Conservation (phyloP, 2,113 vertebrate species). For the Chionodraco myersi region DNA sequence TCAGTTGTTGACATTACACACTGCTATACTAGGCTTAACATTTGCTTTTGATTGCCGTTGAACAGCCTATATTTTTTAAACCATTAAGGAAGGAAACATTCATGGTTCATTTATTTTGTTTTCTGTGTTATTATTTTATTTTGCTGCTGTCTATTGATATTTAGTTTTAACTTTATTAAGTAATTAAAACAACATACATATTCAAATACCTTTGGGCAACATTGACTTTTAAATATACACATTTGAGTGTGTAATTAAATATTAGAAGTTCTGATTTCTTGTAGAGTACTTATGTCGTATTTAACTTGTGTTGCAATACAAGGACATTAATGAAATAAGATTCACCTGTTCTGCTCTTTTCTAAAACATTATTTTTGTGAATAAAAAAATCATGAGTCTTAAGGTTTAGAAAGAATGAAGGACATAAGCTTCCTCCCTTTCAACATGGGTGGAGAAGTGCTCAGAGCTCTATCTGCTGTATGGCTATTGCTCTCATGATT, state of each 20-base stretch:
- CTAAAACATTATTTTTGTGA: neutral
- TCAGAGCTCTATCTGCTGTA: neutral
- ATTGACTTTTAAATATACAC: neutral
- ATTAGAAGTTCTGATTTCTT: neutral
- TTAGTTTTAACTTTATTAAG: neutral
- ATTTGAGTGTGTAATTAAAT: neutral
- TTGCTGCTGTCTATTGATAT: too few relatives aligned
- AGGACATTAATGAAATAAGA: neutral
- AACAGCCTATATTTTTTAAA: neutral
- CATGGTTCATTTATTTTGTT: neutral
- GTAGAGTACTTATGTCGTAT: too few relatives aligned
- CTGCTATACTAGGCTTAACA: neutral
- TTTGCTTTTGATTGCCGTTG: constrained; percentile 15
- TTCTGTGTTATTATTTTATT: neutral
- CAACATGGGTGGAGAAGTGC: neutral
- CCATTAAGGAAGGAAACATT: neutral
- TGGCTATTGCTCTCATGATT: constrained; percentile 23
- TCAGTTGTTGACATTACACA: neutral
- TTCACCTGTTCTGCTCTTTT: neutral
- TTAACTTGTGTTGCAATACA: too few relatives aligned
- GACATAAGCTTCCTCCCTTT: constrained; percentile 1
- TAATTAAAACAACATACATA: neutral
- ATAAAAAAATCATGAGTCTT: neutral
- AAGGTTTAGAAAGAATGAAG: neutral
- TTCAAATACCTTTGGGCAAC: neutral